Conservation (phyloP, 2,797 vertebrate genomes). For the Sebastolobus alascanus region DNA sequence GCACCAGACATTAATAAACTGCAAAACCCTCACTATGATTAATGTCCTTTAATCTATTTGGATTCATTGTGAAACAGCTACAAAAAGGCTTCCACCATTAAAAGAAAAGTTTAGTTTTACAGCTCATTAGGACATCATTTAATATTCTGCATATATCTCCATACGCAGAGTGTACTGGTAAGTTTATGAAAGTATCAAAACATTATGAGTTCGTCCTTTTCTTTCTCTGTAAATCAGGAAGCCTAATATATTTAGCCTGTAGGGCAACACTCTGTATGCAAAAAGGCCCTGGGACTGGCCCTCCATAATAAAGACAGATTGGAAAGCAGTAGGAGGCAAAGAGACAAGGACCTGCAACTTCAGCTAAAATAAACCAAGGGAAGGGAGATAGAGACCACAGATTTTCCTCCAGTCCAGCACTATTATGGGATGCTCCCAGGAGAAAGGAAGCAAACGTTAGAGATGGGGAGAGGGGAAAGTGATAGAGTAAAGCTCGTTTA, state of each 20-base stretch:
- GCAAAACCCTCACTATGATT: constrained; percentile 46
- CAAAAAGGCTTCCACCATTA: constrained; percentile 56
- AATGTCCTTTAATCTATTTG: constrained; percentile 54
- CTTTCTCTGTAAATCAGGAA: constrained; percentile 53
- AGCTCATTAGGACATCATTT: constrained; percentile 60
- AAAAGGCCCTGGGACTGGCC: constrained; percentile 58
- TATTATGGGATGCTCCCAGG: constrained; percentile 70
- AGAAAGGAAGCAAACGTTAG: constrained; percentile 44
- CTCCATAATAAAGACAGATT: constrained; percentile 80
- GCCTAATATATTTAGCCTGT: constrained; percentile 68
- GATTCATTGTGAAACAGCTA: constrained; percentile 35
- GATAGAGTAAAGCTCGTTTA: constrained; percentile 48
- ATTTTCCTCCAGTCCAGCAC: constrained; percentile 69
- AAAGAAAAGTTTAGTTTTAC: constrained; percentile 63
- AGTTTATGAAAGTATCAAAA: constrained; percentile 62
- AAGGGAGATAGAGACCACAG: constrained; percentile 62
- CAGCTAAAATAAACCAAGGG: constrained; percentile 76
- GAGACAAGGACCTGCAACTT: constrained; percentile 79
- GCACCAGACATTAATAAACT: constrained; percentile 14
- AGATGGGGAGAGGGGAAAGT: constrained; percentile 33
- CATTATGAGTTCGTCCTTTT: constrained; percentile 53
- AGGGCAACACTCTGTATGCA: constrained; percentile 60
- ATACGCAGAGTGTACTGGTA: neutral
- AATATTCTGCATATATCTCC: constrained; percentile 40
- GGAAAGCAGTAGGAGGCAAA: constrained; percentile 78